Evolutionary conservation across 2,888 invertebrate species (phyloP).

Genomic region (Galerucella pusilla): DNA sequence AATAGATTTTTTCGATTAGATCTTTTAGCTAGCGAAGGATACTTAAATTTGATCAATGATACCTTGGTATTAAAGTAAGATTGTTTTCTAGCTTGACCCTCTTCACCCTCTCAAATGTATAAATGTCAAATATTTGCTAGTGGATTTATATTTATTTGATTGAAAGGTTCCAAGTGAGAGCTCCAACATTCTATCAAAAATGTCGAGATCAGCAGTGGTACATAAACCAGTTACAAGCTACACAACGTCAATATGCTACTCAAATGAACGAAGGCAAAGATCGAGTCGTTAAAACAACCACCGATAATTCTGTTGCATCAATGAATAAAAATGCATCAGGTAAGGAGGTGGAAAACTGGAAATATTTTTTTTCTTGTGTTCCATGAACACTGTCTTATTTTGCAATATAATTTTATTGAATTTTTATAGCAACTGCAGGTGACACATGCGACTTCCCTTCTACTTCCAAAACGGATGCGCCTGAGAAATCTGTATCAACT

Average conservation of each 20-base stretch:
- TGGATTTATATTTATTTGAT: not conserved
- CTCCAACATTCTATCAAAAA: constrained; percentile 93
- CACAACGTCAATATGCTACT: constrained; percentile 82
- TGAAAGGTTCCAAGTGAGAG: constrained; percentile 87
- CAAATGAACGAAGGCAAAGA: constrained; percentile 89
- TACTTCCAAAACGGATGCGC: constrained; percentile 50
- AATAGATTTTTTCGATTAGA: constrained; percentile 93
- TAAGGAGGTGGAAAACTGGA: not conserved
- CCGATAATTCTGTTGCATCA: constrained; percentile 1
- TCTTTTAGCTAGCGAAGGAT: constrained; percentile 89
- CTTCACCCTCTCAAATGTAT: not conserved
- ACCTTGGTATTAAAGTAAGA: constrained; percentile 81
- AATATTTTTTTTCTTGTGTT: no score
- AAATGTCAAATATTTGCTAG: not conserved
- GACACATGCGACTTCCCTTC: constrained; percentile 46
- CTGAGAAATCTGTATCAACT: constrained; percentile 48
- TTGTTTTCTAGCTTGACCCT: constrained; percentile 24
- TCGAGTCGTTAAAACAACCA: constrained; percentile 17
- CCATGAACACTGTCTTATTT: no score
- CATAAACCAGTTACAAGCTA: constrained; percentile 83
- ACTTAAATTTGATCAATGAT: constrained; percentile 85
- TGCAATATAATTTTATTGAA: not conserved
- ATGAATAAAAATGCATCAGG: constrained; percentile 5
- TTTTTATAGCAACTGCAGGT: constrained; percentile 64
- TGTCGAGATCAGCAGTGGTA: constrained; percentile 95